phyloP scores from a whole-genome alignment of 2,113 vertebrate genomes.

The Neomonachus schauinslandi region DNA sequence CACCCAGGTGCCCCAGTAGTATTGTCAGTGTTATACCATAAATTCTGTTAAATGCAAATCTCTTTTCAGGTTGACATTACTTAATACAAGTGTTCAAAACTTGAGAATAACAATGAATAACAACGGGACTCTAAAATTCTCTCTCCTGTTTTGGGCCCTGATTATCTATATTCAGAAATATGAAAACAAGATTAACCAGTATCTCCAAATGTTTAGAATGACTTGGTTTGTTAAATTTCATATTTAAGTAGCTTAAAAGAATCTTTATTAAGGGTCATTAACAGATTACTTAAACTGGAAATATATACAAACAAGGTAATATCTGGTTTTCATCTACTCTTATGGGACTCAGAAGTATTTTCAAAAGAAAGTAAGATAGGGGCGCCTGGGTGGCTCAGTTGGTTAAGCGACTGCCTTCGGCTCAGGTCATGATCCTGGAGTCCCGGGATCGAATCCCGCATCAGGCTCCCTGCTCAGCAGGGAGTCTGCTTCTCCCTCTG shows the following conservation, averaged over 20 bases:
- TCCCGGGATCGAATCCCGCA: too few species aligned
- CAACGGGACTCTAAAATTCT: conserved; percentile 5
- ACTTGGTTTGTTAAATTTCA: conserved; percentile 53
- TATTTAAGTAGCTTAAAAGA: conserved; percentile 72
- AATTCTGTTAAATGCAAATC: neutral
- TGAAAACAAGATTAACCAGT: conserved; percentile 38
- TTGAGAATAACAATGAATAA: conserved; percentile 29
- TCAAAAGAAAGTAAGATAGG: conserved; percentile 76
- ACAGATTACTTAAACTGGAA: conserved; percentile 75
- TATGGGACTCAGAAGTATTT: conserved; percentile 66
- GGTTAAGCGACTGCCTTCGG: too few species aligned
- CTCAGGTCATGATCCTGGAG: too few species aligned
- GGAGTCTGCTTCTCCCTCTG: too few species aligned
- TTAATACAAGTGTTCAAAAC: conserved; percentile 17
- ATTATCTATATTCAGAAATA: conserved; percentile 47
- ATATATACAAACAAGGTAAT: conserved; percentile 69
- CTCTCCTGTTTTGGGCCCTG: neutral
- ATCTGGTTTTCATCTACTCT: conserved; percentile 85
- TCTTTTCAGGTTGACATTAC: neutral
- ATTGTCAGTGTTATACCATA: neutral
- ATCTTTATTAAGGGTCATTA: conserved; percentile 75
- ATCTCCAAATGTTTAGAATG: conserved; percentile 70
- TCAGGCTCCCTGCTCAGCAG: too few species aligned
- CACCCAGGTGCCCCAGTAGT: neutral
- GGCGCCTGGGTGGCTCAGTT: too few species aligned